These are phyloP conservation scores for Pentamera pediparva DNA, from an alignment of 53 echinoderm and acorn worm species.

Conservation along the genomic window DNA sequence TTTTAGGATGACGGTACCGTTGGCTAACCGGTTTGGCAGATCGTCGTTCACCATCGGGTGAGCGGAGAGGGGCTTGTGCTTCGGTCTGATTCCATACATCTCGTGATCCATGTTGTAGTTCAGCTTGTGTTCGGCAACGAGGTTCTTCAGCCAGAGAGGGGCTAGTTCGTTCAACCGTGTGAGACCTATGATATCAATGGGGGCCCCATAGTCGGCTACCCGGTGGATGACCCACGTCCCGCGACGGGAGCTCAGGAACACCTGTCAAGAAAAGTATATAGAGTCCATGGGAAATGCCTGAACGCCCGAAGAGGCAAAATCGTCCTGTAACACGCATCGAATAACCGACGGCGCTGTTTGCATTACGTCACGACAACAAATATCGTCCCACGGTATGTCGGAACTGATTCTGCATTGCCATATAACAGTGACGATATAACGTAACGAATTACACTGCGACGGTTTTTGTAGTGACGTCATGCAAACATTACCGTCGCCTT, in stretches of 20 bases:
- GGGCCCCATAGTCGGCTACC: conserved; percentile 42
- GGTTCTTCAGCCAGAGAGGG: not conserved
- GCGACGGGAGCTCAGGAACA: conserved; percentile 59
- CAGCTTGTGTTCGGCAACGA: conserved; percentile 6
- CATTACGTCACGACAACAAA: too few relatives aligned
- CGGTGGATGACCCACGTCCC: conserved; percentile 66
- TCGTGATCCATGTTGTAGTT: conserved; percentile 40
- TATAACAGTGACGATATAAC: too few relatives aligned
- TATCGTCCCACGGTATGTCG: too few relatives aligned
- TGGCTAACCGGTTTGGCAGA: conserved; percentile 55
- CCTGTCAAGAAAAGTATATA: conserved; percentile 31
- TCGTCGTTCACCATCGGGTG: conserved; percentile 69
- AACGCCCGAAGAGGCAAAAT: too few relatives aligned
- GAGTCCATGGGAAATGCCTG: too few relatives aligned
- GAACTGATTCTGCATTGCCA: too few relatives aligned
- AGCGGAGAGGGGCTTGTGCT: conserved; percentile 5
- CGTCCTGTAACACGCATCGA: too few relatives aligned
- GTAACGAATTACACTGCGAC: too few relatives aligned
- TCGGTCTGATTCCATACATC: conserved; percentile 44
- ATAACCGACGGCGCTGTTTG: too few relatives aligned
- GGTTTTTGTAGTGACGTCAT: too few relatives aligned
- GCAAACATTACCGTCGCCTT: too few relatives aligned
- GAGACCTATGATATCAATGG: conserved; percentile 35
- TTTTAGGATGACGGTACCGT: conserved; percentile 64
- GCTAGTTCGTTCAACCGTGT: conserved; percentile 2